These are phyloP conservation scores for Lissonota sp. DNA, from an alignment of 2,888 invertebrate genomes.

Conservation along the genomic window DNA sequence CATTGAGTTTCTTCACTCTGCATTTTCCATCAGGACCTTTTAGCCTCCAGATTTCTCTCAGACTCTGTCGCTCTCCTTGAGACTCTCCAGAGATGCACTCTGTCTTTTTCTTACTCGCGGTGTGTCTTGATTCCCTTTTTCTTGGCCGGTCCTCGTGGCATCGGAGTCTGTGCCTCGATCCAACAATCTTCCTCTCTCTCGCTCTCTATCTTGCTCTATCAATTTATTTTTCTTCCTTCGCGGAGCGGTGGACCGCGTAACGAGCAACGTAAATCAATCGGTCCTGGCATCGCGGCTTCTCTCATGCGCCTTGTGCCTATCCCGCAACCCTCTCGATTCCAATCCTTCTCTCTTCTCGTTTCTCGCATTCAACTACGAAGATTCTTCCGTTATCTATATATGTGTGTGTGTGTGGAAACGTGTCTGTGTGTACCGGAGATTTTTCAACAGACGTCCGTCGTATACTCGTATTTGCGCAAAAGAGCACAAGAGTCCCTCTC, in stretches of 20 bases:
- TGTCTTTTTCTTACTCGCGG: slow-evolving; percentile 36
- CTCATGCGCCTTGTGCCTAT: slow-evolving; percentile 55
- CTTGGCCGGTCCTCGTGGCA: slow-evolving; percentile 40
- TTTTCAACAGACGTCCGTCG: slow-evolving; percentile 46
- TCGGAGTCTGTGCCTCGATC: slow-evolving; percentile 39
- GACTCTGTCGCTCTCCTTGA: not conserved
- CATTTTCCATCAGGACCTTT: slow-evolving; percentile 64
- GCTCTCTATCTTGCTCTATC: slow-evolving; percentile 72
- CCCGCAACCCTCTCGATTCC: slow-evolving; percentile 45
- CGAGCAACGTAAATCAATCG: slow-evolving; percentile 84
- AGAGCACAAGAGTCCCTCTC: not conserved
- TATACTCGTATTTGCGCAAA: slow-evolving; percentile 28
- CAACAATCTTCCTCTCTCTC: slow-evolving; percentile 56
- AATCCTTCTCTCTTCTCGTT: slow-evolving; percentile 39
- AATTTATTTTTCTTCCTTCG: slow-evolving; percentile 80
- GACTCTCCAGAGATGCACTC: slow-evolving; percentile 22
- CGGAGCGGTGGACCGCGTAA: slow-evolving; percentile 83
- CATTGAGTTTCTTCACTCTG: slow-evolving; percentile 60
- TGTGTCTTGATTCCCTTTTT: slow-evolving; percentile 47
- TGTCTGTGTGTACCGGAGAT: slow-evolving; percentile 21
- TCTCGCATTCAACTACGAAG: slow-evolving; percentile 29
- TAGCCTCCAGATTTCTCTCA: slow-evolving; percentile 23
- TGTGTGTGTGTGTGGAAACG: too few species aligned
- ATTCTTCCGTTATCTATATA: slow-evolving; percentile 14
- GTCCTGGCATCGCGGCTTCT: slow-evolving; percentile 81